phyloP scores from a whole-genome alignment of 2,888 invertebrate genomes.

The Mimachlamys varia region DNA sequence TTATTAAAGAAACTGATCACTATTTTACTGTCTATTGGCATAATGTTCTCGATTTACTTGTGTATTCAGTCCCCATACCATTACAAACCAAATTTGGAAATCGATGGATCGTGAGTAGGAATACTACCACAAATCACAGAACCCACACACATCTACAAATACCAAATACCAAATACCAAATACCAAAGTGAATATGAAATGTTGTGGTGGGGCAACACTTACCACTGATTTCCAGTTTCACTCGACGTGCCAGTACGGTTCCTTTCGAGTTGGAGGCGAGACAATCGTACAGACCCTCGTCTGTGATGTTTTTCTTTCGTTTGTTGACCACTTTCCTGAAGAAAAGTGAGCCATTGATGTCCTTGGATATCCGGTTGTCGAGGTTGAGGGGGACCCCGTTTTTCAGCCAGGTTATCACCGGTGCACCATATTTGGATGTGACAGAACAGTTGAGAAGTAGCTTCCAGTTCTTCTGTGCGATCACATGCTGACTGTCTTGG shows the following conservation, averaged over 20 bases:
- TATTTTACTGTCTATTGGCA: too few species aligned
- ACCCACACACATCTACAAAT: too few species aligned
- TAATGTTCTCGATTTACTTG: too few species aligned
- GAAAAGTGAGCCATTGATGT: constrained; percentile 64
- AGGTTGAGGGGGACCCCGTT: constrained; percentile 57
- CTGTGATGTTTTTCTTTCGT: constrained; percentile 58
- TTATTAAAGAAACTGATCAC: too few species aligned
- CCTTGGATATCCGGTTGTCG: constrained; percentile 56
- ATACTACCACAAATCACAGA: too few species aligned
- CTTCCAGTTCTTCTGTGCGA: constrained; percentile 64
- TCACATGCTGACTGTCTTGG: constrained; percentile 54
- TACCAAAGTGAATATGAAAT: too few species aligned
- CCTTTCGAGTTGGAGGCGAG: constrained; percentile 59
- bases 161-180: too few species aligned
- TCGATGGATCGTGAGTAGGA: too few species aligned
- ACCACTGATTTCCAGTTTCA: constrained; percentile 60
- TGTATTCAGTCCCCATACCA: too few species aligned
- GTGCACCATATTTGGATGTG: constrained; percentile 52
- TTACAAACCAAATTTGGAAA: too few species aligned
- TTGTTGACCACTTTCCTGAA: constrained; percentile 61
- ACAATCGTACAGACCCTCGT: constrained; percentile 69
- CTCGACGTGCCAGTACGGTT: constrained; percentile 62
- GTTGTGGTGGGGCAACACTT: constrained; percentile 35
- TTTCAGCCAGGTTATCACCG: constrained; percentile 59
- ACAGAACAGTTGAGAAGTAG: constrained; percentile 66